phyloP scores from a whole-genome alignment of 2,113 vertebrate species.

The Gambusia affinis region DNA sequence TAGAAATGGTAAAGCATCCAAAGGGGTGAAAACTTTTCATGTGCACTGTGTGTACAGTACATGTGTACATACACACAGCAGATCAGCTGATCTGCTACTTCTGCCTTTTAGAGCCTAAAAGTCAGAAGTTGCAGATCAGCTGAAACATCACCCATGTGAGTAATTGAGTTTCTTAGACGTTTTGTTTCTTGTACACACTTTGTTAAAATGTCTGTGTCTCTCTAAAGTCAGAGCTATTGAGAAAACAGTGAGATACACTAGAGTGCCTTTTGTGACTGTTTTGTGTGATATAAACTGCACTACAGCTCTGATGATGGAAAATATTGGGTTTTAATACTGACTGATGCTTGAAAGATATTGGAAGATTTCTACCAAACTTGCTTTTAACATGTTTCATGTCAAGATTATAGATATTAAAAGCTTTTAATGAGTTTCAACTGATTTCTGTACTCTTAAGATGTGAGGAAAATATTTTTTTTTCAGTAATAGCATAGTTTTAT shows the following conservation, averaged over 20 bases:
- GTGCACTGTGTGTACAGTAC: neutral
- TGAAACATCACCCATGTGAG: slow-evolving; percentile 23
- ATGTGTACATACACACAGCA: neutral
- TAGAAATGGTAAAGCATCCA: no score
- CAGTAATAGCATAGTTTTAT: neutral
- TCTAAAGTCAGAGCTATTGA: slow-evolving; percentile 33
- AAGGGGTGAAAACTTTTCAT: no score
- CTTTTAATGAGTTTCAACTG: neutral
- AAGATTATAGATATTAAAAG: neutral
- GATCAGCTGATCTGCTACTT: neutral
- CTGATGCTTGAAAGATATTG: neutral
- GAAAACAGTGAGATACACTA: slow-evolving; percentile 15
- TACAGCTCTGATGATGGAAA: slow-evolving; percentile 10
- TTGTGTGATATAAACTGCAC: neutral
- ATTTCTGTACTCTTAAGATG: neutral
- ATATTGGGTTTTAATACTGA: neutral
- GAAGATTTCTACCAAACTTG: neutral
- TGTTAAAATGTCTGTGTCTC: neutral
- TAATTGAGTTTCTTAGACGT: neutral
- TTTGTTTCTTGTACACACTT: neutral
- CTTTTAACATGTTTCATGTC: no score
- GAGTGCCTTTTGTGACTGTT: slow-evolving; percentile 37
- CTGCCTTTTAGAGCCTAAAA: neutral
- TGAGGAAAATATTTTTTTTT: neutral
- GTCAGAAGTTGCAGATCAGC: neutral